Evolutionary conservation across 1,140 invertebrate species (phyloP), one percentile per base, ranked within the genome.

Genomic region (Zaprionus lachaisei): DNA sequence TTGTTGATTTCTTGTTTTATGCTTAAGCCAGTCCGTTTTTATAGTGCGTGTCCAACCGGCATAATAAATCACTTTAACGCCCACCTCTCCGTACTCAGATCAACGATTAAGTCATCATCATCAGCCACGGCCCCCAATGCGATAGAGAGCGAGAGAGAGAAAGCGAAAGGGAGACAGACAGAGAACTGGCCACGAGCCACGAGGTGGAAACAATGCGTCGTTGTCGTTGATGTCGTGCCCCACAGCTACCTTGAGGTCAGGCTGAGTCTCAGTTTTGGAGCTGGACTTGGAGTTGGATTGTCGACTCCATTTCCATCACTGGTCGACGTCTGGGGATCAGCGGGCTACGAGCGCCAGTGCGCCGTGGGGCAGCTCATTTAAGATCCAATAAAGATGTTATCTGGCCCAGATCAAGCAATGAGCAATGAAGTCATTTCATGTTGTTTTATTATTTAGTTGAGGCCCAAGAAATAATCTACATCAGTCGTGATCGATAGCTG

Each of bases 31-130:
- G 68, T 70, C 57, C 28, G 73, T 54, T 73, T 83, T 80, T 80
- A 83, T 73, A 85, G 79, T 84, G 82, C 82, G 82, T 84, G 76
- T 80, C 76, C 74, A 71, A 85, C 77, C 68, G 70, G 82, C 75
- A 84, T 75, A 84, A 84, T 84, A 84, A 84, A 84, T 84, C 82
- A 84, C 69, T 75, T 75, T 75, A 79, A 84, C 82, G 82, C 82
- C 82, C 82, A 84, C 82, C 71, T 74, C 63, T 63, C 58, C 63
- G 51, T 79, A 69, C 60, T 65, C 74, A 73, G 79, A 84, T 84
- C 82, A 70, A 51, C 82, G 82, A 84, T 84, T 84, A 84, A 85
- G 82, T 84, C 82, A 84, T 84, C 82, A 84, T 79, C 82, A 72
- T 76, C 73, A 72, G 44, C 69, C 55, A 55, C 61, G 74, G 62